Evolutionary conservation across 2,888 invertebrate genomes (phyloP).

Genomic region (Pandemis cinnamomeana): DNA sequence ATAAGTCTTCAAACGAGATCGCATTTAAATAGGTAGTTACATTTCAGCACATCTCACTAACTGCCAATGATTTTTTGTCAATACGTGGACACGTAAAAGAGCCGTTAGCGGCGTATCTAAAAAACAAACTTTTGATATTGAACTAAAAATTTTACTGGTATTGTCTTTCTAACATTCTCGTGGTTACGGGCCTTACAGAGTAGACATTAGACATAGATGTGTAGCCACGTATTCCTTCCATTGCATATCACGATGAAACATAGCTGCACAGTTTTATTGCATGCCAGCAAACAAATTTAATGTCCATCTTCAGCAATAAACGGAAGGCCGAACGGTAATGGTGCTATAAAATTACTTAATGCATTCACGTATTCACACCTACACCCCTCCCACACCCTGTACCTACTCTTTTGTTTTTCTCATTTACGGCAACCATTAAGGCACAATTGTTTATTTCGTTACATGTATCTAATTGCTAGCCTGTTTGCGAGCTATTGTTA

Average conservation of each 20-base stretch:
- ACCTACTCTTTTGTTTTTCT: constrained; percentile 19
- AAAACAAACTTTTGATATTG: no score
- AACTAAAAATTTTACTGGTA: no score
- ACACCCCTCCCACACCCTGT: constrained; percentile 17
- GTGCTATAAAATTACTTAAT: constrained; percentile 27
- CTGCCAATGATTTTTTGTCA: no score
- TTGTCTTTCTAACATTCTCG: not conserved
- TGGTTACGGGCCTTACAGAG: not conserved
- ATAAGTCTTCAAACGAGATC: no score
- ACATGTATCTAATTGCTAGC: constrained; percentile 17
- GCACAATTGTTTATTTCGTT: constrained; percentile 8
- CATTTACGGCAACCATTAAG: constrained; percentile 20
- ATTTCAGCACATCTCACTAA: no score
- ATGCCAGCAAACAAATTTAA: constrained; percentile 15
- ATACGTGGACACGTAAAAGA: no score
- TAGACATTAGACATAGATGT: not conserved
- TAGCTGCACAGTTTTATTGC: constrained; percentile 1
- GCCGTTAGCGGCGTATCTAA: no score
- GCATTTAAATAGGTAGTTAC: no score
- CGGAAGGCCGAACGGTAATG: constrained; percentile 11
- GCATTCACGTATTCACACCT: constrained; percentile 31
- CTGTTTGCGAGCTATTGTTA: constrained; percentile 7
- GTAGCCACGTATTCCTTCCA: not conserved
- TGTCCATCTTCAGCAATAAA: constrained; percentile 22
- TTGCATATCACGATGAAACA: not conserved